Evolutionary conservation across 2,888 invertebrate genomes (phyloP), one percentile per base, ranked within the genome.

Genomic region (Epicampocera succincta): DNA sequence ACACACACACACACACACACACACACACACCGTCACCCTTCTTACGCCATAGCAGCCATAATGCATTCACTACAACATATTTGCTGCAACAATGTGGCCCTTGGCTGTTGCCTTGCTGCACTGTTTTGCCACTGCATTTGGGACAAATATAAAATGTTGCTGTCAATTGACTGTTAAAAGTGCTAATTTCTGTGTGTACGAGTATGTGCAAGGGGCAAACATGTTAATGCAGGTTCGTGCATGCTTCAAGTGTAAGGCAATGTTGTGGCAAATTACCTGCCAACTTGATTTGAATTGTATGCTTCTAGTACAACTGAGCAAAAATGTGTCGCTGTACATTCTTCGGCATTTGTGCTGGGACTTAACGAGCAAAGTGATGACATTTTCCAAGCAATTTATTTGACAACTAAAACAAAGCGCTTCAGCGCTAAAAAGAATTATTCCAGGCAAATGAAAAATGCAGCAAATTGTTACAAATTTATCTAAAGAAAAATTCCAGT

Each of bases 221-320:
- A 54, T 6, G 52, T 77, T 25, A 63, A 61, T 63, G 46, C 65
- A 48, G 56, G 65, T 17, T 48, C 17, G n/a, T 48, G 25, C 56
- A 48, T 52, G 78, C 65, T 71, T 52, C 58, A 63, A 76, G 52
- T 76, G 46, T 69, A 77, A 68, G 74, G 83, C 83, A 81, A 77
- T 80, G 77, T 84, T 84, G 83, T 84, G 84, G 84, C 85, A 85
- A 85, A 85, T 85, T 84, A 84, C 80, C 84, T 85, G 85, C 84
- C 85, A 84, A 82, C 72, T 82, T 68, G 76, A 71, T 78, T 84
- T 78, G 68, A 80, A 77, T 77, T 77, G 68, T 56, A 15, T 65
- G 25, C 13, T 17, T 48, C 65, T 56, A 44, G 17, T 46, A 40
- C 44, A 73, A 63, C 61, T 25, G 29, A 50, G 44, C 19, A 38